These are phyloP conservation scores for Corythornis leucogaster DNA, from an alignment of 2,797 vertebrate genomes.

Conservation along the genomic window DNA sequence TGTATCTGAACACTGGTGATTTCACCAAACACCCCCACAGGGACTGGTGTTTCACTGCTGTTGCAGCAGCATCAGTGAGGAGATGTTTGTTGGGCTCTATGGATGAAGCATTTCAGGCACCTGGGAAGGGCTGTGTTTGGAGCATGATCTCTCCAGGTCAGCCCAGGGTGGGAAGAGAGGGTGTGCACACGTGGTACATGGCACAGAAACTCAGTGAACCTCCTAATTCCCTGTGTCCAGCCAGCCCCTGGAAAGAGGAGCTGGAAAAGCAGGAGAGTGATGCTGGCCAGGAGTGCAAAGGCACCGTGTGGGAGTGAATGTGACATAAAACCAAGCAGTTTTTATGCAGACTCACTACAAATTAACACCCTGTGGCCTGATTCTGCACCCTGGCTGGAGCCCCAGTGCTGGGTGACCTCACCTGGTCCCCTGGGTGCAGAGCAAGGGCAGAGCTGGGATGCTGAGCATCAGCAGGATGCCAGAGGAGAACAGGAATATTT, in stretches of 20 bases:
- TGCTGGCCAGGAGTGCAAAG: fast-evolving
- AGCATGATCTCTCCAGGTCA: background rate
- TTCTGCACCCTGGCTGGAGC: background rate
- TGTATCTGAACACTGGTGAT: background rate
- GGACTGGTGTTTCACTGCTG: background rate
- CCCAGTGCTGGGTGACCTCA: background rate
- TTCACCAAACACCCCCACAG: background rate
- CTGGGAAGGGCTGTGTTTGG: background rate
- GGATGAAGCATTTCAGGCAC: background rate
- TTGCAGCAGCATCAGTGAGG: background rate
- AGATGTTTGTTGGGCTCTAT: background rate
- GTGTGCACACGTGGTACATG: background rate
- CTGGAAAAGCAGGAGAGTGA: fast-evolving
- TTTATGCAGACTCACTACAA: background rate
- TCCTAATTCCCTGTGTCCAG: background rate
- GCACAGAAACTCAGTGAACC: fast-evolving
- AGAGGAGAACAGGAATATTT: background rate
- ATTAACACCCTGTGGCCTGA: background rate
- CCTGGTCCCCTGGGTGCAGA: background rate
- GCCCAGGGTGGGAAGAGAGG: background rate
- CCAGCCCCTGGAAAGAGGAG: background rate
- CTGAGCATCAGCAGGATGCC: background rate
- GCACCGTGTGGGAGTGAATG: fast-evolving
- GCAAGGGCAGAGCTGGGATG: fast-evolving
- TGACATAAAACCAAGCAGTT: background rate